phyloP scores from a whole-genome alignment of 2,113 vertebrate genomes.

The Oenanthe melanoleuca region DNA sequence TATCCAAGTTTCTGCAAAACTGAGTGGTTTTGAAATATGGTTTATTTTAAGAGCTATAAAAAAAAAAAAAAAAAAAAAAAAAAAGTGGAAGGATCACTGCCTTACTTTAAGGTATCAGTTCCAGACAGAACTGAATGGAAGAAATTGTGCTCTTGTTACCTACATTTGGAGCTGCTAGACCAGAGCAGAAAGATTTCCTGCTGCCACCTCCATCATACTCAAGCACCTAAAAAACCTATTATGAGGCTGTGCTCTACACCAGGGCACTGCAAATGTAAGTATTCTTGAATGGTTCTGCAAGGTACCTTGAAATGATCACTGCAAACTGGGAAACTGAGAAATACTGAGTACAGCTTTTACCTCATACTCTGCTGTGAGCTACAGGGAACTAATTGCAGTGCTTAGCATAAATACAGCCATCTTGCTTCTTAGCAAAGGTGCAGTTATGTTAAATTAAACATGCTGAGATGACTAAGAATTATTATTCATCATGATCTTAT shows the following conservation, averaged over 20 bases:
- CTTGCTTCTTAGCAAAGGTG: not conserved
- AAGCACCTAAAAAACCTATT: not conserved
- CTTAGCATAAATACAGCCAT: not conserved
- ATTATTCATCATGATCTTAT: not conserved
- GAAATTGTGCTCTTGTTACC: not conserved
- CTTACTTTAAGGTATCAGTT: not conserved
- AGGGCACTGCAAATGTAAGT: not conserved
- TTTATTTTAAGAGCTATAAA: constrained; percentile 6
- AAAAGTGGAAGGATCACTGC: not conserved
- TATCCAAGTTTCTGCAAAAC: not conserved
- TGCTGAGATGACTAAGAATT: not conserved
- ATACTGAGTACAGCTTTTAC: not conserved
- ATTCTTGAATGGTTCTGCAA: not conserved
- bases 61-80: too few relatives aligned
- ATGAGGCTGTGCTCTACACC: not conserved
- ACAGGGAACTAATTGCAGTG: not conserved
- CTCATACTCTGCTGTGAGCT: not conserved
- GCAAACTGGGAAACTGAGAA: not conserved
- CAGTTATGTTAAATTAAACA: not conserved
- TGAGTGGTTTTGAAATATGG: not conserved
- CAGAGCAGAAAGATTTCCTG: not conserved
- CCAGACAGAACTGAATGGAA: not conserved
- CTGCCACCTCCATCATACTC: not conserved
- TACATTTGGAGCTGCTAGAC: not conserved
- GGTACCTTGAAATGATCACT: not conserved